phyloP scores from a whole-genome alignment of 1,140 invertebrate genomes.

The Papilio aristodemus region DNA sequence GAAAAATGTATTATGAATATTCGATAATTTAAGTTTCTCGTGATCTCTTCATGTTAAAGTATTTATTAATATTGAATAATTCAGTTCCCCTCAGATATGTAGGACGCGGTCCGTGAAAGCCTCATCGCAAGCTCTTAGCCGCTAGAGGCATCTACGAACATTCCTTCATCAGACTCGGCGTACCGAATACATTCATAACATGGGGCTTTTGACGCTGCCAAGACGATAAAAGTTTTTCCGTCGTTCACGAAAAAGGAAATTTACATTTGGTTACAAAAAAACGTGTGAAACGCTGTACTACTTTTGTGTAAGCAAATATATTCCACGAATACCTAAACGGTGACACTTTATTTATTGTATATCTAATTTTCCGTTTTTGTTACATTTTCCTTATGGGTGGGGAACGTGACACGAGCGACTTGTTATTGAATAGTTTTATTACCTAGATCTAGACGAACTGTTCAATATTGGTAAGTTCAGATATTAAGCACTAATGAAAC shows the following conservation, averaged over 20 bases:
- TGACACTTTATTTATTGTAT: conserved; percentile 14
- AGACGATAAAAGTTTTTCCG: conserved; percentile 1
- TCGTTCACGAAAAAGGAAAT: not conserved
- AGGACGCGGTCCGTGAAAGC: not conserved
- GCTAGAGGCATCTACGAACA: conserved; percentile 48
- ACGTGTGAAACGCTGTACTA: not conserved
- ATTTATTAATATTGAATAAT: conserved; percentile 9
- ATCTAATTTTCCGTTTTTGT: conserved; percentile 11
- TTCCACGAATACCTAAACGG: conserved; percentile 47
- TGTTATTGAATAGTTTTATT: conserved; percentile 11
- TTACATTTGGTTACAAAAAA: conserved; percentile 4
- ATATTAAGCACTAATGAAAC: conserved; percentile 10
- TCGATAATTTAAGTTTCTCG: too few relatives aligned
- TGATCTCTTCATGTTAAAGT: not conserved
- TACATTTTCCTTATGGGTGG: conserved; percentile 25
- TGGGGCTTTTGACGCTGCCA: conserved; percentile 20
- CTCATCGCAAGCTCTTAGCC: conserved; percentile 41
- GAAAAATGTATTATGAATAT: too few relatives aligned
- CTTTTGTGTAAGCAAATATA: conserved; percentile 38
- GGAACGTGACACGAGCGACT: conserved; percentile 7
- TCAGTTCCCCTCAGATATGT: not conserved
- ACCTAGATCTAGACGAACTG: not conserved
- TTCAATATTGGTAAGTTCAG: not conserved
- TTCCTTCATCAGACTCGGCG: conserved; percentile 44
- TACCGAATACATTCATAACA: conserved; percentile 50